These are phyloP conservation scores for Cetoscarus ocellatus DNA, from an alignment of 2,797 vertebrate species.

Conservation along the genomic window DNA sequence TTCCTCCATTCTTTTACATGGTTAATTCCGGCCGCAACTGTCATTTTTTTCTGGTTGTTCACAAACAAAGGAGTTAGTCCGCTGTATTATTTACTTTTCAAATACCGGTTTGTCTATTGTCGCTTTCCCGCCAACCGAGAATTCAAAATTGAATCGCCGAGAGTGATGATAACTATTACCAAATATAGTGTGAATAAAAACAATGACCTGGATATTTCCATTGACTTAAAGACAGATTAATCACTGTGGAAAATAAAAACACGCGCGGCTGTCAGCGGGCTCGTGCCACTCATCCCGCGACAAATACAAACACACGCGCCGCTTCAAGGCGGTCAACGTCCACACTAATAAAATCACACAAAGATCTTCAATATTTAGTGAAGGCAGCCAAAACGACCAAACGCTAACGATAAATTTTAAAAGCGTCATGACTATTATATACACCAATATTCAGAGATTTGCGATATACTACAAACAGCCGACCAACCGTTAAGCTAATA, in stretches of 20 bases:
- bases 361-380: too few relatives aligned
- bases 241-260: neutral
- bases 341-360: too few relatives aligned
- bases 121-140: slow-evolving; percentile 71
- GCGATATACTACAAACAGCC: neutral
- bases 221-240: too few relatives aligned
- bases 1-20: too few relatives aligned
- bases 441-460: neutral
- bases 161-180: accelerated
- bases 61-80: too few relatives aligned
- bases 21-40: too few relatives aligned
- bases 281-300: slow-evolving; percentile 28
- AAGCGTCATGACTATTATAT: too few relatives aligned
- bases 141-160: slow-evolving; percentile 19
- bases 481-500: slow-evolving; percentile 18
- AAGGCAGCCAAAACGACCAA: too few relatives aligned
- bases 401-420: too few relatives aligned
- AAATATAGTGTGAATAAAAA: accelerated
- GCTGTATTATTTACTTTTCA: neutral
- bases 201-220: accelerated
- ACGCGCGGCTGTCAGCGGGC: slow-evolving; percentile 18
- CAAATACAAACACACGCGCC: slow-evolving; percentile 47
- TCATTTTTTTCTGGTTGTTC: too few relatives aligned
- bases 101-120: slow-evolving; percentile 1
- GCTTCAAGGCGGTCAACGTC: neutral